Percentiles rank a stretch among this genome's conserved stretches.
Evolutionary conservation across 2,888 invertebrate genomes (phyloP).

Genomic region (Mechanitis messenoides): DNA sequence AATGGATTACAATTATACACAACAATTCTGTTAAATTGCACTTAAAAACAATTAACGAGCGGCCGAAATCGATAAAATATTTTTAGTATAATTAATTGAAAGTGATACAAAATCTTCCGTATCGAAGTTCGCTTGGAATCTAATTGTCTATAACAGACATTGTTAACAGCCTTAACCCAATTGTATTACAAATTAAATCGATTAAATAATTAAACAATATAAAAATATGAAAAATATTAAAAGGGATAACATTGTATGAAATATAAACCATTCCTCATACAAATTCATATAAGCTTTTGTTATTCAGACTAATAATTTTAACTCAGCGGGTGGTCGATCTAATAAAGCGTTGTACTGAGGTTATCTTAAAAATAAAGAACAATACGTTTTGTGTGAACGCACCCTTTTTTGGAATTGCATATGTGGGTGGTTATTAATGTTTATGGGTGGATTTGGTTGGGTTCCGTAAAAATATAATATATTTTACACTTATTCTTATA

Average conservation of each 20-base stretch:
- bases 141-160: no score
- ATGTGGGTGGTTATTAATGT: conserved; percentile 48
- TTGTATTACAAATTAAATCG: no score
- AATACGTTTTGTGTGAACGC: conserved; percentile 41
- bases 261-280: background rate
- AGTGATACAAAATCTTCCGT: no score
- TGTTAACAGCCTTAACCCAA: no score
- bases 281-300: background rate
- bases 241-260: background rate
- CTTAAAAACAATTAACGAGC: no score
- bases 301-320: conserved; percentile 19
- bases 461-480: conserved; percentile 2
- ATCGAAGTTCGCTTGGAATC: no score
- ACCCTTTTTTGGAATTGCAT: conserved; percentile 28
- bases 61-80: no score
- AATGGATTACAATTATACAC: no score
- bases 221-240: no score
- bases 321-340: conserved; percentile 37
- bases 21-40: no score
- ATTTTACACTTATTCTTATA: conserved; percentile 1
- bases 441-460: background rate
- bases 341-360: conserved; percentile 31
- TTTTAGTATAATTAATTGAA: no score
- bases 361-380: conserved; percentile 47
- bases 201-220: no score